Percentiles rank a stretch among this genome's conserved stretches.
Evolutionary conservation across 2,113 vertebrate genomes (phyloP).

Genomic region (Microcebus lehilahytsara): DNA sequence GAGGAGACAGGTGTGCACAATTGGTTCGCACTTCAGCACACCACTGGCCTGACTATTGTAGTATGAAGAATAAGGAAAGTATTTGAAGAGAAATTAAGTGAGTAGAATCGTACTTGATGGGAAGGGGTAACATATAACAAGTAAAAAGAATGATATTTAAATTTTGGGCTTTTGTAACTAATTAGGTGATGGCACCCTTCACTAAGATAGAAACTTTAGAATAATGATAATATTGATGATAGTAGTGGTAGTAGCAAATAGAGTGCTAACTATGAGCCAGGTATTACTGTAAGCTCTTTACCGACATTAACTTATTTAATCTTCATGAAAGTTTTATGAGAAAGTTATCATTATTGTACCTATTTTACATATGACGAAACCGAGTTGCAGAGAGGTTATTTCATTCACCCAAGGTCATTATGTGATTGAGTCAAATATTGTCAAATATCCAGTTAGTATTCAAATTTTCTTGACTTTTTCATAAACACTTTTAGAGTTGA

Average conservation of each 20-base stretch:
- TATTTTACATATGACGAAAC: background rate
- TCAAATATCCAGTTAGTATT: background rate
- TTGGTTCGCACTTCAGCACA: background rate
- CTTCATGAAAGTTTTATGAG: background rate
- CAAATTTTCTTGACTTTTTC: background rate
- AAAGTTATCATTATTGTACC: background rate
- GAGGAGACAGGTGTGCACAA: background rate
- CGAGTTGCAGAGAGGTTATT: background rate
- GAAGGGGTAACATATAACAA: background rate
- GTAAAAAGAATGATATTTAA: background rate
- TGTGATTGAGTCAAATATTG: background rate
- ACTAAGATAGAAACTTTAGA: background rate
- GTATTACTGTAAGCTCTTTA: background rate
- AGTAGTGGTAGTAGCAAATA: background rate
- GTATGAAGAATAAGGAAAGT: background rate
- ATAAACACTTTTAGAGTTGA: background rate
- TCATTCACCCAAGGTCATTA: background rate
- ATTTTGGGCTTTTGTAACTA: conserved; percentile 2
- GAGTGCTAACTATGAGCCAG: background rate
- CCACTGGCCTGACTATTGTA: background rate
- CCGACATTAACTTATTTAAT: background rate
- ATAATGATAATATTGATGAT: background rate
- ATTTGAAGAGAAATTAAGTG: background rate
- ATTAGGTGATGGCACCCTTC: background rate
- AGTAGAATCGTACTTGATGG: background rate